phyloP scores from a whole-genome alignment of 1,140 invertebrate species.

The Drosophila truncata region DNA sequence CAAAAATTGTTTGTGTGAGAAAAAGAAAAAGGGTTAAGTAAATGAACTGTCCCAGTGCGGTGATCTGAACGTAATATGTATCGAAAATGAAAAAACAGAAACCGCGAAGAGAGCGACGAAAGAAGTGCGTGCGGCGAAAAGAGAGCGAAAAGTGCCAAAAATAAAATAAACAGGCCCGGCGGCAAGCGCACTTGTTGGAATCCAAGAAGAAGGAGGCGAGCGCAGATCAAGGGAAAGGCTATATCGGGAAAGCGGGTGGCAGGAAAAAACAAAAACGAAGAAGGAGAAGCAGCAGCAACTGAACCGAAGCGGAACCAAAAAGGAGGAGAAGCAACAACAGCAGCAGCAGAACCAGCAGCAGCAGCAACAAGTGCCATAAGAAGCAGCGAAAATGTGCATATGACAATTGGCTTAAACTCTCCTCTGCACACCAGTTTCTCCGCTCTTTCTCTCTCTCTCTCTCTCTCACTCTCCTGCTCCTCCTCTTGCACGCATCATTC shows the following conservation, averaged over 20 bases:
- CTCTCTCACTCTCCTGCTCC: too few species aligned
- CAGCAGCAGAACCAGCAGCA: conserved; percentile 8
- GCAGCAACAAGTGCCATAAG: conserved; percentile 38
- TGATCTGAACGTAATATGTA: conserved; percentile 29
- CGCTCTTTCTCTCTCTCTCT: conserved; percentile 16
- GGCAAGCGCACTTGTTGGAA: conserved; percentile 31
- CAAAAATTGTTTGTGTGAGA: conserved; percentile 16
- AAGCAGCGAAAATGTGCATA: conserved; percentile 60
- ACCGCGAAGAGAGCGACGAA: conserved; percentile 41
- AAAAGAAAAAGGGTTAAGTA: conserved; percentile 1
- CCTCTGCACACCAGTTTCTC: conserved; percentile 50
- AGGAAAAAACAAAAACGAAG: conserved; percentile 6
- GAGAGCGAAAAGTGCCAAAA: conserved; percentile 43
- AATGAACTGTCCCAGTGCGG: conserved; percentile 6
- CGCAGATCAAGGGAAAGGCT: conserved; percentile 5
- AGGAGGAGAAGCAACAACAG: conserved; percentile 26
- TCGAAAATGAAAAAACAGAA: conserved; percentile 49
- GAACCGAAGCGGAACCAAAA: conserved; percentile 6
- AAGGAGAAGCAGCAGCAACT: conserved; percentile 3
- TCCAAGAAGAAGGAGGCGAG: conserved; percentile 19
- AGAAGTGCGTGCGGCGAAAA: conserved; percentile 51
- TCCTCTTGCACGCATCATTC: neutral
- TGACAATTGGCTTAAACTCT: conserved; percentile 49
- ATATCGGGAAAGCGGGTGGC: conserved; percentile 9
- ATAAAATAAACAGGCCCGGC: conserved; percentile 28